These are phyloP conservation scores for Rosalia funebris DNA, from an alignment of 2,888 invertebrate genomes.

Conservation along the genomic window DNA sequence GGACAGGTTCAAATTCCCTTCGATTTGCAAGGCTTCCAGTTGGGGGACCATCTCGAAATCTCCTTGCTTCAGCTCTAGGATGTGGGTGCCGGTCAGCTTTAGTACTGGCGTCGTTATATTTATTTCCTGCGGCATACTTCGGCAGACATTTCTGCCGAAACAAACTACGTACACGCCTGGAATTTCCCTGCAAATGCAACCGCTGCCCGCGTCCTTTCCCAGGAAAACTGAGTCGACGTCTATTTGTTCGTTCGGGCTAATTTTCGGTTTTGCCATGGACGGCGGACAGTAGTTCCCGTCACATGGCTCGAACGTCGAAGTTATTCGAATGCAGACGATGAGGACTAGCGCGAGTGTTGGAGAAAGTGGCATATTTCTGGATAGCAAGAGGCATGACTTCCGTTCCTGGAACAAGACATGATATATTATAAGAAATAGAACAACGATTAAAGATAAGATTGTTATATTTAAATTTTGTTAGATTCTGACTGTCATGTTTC, in stretches of 20 bases:
- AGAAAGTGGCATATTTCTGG: constrained; percentile 19
- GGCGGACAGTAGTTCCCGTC: constrained; percentile 14
- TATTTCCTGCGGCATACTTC: constrained; percentile 66
- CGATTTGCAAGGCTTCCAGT: constrained; percentile 65
- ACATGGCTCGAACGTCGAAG: constrained; percentile 12
- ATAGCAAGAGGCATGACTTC: constrained; percentile 17
- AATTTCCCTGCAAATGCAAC: constrained; percentile 67
- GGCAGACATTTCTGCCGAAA: constrained; percentile 68
- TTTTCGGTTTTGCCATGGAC: neutral
- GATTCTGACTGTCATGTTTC: too few relatives aligned
- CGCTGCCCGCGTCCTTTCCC: constrained; percentile 47
- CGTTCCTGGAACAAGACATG: constrained; percentile 2
- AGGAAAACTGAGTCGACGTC: constrained; percentile 22
- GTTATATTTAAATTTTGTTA: too few relatives aligned
- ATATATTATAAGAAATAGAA: too few relatives aligned
- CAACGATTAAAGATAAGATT: too few relatives aligned
- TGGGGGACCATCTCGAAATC: constrained; percentile 63
- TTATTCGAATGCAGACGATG: constrained; percentile 1
- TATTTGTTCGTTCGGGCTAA: constrained; percentile 1
- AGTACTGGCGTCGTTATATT: constrained; percentile 61
- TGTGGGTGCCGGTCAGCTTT: constrained; percentile 66
- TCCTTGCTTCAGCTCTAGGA: constrained; percentile 62
- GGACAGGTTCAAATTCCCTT: constrained; percentile 67
- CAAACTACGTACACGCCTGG: constrained; percentile 63
- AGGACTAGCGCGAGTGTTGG: neutral